phyloP scores from a whole-genome alignment of 1,140 invertebrate genomes.

The Micrasema longulum region DNA sequence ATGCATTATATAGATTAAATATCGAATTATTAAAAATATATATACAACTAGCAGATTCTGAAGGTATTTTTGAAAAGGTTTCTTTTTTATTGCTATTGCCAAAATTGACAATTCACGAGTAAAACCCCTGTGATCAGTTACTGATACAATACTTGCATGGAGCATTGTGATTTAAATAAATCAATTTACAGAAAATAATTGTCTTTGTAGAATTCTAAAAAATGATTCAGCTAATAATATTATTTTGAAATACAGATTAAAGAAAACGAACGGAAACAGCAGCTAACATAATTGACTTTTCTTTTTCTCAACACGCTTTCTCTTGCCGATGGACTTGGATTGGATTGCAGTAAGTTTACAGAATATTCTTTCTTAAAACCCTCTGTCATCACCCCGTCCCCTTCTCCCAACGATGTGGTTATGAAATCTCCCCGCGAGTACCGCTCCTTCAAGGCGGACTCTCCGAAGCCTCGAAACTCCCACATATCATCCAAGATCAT shows the following conservation, averaged over 20 bases:
- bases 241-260: constrained; percentile 8
- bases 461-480: constrained; percentile 63
- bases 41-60: no score
- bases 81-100: no score
- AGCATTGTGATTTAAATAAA: no score
- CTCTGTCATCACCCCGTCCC: constrained; percentile 61
- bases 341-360: constrained; percentile 63
- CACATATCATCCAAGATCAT: constrained; percentile 62
- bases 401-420: constrained; percentile 69
- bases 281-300: constrained; percentile 50
- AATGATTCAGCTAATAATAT: no score
- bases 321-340: constrained; percentile 33
- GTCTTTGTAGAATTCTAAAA: no score
- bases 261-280: constrained; percentile 17
- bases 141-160: no score
- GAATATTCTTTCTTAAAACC: constrained; percentile 52
- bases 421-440: constrained; percentile 68
- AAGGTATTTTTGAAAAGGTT: no score
- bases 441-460: constrained; percentile 57
- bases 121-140: no score
- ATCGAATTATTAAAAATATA: no score
- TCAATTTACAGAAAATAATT: no score
- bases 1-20: no score
- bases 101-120: no score
- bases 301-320: constrained; percentile 47